Base-by-base conservation (phyloP, 2,113 vertebrate genomes). In the Glaucomys volans region DNA sequence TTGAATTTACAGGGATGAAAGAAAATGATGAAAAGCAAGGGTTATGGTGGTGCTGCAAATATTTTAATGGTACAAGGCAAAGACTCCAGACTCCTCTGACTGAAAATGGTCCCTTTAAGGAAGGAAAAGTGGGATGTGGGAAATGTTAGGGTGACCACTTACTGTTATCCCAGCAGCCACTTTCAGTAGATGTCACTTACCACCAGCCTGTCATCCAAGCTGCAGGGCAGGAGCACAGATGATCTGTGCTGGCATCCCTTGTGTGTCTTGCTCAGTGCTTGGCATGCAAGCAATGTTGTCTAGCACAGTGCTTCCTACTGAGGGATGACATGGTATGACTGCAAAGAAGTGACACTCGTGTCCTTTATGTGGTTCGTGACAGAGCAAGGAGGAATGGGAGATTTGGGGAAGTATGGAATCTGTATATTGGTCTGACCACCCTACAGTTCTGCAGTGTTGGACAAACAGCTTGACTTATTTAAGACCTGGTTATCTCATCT, bases 1-100 rank as follows among this genome's bases (percentile, higher is more conserved):
- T 0, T 90, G 84, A 89, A 76, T 95, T 93, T 93, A 71, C 22
- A 94, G 44, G 77, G 75, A 92, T 83, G 44, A 96, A 93, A 93
- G 86, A 44, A 52, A 72, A 71, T 42, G 35, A 80, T 84, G 81
- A 75, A 22, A 92, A 82, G 18, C n/a, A 0, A 71, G 74, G 77
- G 47, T n/a, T 40, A 24, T 22, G 17, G 47, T 1, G 0, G 17
- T 16, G 42, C 32, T 50, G 14, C 12, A 57, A 6, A 59, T 42
- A 67, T 37, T 76, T 50, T 57, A 71, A 54, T 4, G 11, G 24
- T 44, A 9, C 10, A 30, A 12, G 12, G 12, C 20, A 62, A 76
- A 90, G 54, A 12, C 54, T 32, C 22, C 69, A 67, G n/a, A n/a
- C 32, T 52, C 57, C 82, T 93, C 64, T 80, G n/a, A n/a, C 20